Evolutionary conservation across 2,888 invertebrate genomes (phyloP).

Genomic region (Habrosyne pyritoides): DNA sequence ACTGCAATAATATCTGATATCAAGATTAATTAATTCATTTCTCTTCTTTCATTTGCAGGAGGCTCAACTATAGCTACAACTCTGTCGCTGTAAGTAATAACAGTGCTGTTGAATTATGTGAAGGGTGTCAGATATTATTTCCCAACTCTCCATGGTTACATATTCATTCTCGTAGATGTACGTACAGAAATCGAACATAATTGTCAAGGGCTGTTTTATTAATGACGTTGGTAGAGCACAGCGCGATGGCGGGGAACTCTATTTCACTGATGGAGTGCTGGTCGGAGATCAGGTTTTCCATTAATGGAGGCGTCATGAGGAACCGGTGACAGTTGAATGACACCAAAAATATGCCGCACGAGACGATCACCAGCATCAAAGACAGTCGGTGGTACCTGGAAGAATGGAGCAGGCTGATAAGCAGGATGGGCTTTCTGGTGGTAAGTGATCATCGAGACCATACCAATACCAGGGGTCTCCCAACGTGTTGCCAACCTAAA

Average conservation of each 20-base stretch:
- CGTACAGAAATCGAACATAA: conserved; percentile 64
- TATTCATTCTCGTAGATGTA: no score
- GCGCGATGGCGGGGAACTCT: conserved; percentile 84
- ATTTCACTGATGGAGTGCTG: conserved; percentile 69
- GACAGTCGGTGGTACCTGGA: conserved; percentile 12
- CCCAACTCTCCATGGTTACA: no score
- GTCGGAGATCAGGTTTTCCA: conserved; percentile 50
- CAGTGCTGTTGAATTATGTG: no score
- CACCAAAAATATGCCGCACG: conserved; percentile 15
- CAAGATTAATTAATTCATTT: no score
- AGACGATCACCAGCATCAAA: conserved; percentile 13
- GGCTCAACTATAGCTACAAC: no score
- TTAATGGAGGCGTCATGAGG: conserved; percentile 20
- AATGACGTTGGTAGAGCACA: conserved; percentile 83
- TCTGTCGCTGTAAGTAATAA: no score
- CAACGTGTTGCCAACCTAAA: no score
- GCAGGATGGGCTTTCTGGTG: no score
- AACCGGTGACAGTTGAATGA: conserved; percentile 9
- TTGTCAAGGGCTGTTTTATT: conserved; percentile 50
- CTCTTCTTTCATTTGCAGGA: no score
- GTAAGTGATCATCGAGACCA: no score
- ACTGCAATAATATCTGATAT: neutral
- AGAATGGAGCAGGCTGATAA: neutral
- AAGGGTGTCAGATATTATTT: no score
- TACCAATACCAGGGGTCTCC: no score